A percentile compares a stretch with the other conserved stretches of the same genome.
phyloP scores from a whole-genome alignment of 2,888 invertebrate genomes.

The Euclidia mi region DNA sequence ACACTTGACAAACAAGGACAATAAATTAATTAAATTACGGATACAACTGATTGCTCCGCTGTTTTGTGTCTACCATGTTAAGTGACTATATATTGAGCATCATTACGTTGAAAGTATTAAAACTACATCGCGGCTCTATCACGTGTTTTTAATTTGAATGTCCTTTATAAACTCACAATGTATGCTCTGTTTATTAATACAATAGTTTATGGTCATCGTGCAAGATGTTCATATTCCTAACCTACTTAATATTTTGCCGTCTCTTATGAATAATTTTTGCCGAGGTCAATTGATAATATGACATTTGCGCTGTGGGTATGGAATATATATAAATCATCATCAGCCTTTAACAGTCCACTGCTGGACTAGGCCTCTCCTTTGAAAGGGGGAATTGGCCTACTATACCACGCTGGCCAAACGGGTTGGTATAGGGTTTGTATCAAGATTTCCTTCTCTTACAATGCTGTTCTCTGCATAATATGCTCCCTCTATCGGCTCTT shows the following conservation, averaged over 20 bases:
- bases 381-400: too few species aligned
- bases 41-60: conserved; percentile 38
- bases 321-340: too few species aligned
- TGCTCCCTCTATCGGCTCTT: too few species aligned
- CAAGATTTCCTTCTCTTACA: too few species aligned
- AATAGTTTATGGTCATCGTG: conserved; percentile 19
- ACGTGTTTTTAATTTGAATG: conserved; percentile 31
- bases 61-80: conserved; percentile 32
- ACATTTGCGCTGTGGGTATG: not conserved
- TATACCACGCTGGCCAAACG: too few species aligned
- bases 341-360: too few species aligned
- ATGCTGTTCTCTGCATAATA: too few species aligned
- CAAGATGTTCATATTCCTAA: conserved; percentile 44
- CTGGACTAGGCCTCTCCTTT: too few species aligned
- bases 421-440: too few species aligned
- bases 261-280: conserved; percentile 38
- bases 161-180: conserved; percentile 24
- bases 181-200: conserved; percentile 23
- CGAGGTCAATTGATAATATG: conserved; percentile 2
- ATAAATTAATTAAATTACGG: conserved; percentile 53
- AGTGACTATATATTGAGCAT: conserved; percentile 21
- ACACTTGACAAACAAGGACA: conserved; percentile 52
- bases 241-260: conserved; percentile 45
- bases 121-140: conserved; percentile 26
- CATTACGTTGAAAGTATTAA: conserved; percentile 16